A percentile compares a stretch with the other conserved stretches of the same genome.
Conservation (phyloP, 1,140 invertebrate species). For the Meloidogyne hapla region DNA sequence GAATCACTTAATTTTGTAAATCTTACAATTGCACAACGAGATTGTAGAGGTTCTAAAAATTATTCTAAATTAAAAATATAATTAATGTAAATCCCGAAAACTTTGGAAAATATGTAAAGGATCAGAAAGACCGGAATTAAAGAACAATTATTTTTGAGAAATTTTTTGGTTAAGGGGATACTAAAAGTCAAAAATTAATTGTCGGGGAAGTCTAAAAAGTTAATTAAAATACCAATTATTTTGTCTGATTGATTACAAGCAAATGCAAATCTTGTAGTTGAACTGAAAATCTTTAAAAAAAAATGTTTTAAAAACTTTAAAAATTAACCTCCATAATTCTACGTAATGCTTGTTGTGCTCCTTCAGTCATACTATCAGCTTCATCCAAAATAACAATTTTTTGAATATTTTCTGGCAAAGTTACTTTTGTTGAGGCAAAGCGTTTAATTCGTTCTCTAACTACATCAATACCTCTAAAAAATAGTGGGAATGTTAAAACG, state of each 20-base stretch:
- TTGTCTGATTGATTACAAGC: slow-evolving; percentile 98
- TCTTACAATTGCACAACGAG: slow-evolving; percentile 91
- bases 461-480: slow-evolving; percentile 84
- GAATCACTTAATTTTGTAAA: slow-evolving; percentile 87
- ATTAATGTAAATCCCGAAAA: too few relatives aligned
- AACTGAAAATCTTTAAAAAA: slow-evolving; percentile 76
- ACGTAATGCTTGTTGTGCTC: slow-evolving; percentile 74
- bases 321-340: slow-evolving; percentile 83
- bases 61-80: not conserved
- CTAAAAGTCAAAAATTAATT: too few relatives aligned
- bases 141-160: not conserved
- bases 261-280: slow-evolving; percentile 92
- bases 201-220: not conserved
- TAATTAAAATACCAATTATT: slow-evolving; percentile 74
- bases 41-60: slow-evolving; percentile 86
- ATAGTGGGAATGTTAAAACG: slow-evolving; percentile 9
- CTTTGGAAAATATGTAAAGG: too few relatives aligned
- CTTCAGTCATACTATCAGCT: slow-evolving; percentile 78
- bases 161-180: too few relatives aligned
- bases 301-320: not conserved
- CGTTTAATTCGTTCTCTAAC: slow-evolving; percentile 97
- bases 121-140: not conserved
- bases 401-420: slow-evolving; percentile 82
- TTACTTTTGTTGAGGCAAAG: slow-evolving; percentile 92
- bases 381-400: slow-evolving; percentile 99